Evolutionary conservation across 92 coral and sea anemone species (phyloP).

Genomic region (Epizoanthus rinbou): DNA sequence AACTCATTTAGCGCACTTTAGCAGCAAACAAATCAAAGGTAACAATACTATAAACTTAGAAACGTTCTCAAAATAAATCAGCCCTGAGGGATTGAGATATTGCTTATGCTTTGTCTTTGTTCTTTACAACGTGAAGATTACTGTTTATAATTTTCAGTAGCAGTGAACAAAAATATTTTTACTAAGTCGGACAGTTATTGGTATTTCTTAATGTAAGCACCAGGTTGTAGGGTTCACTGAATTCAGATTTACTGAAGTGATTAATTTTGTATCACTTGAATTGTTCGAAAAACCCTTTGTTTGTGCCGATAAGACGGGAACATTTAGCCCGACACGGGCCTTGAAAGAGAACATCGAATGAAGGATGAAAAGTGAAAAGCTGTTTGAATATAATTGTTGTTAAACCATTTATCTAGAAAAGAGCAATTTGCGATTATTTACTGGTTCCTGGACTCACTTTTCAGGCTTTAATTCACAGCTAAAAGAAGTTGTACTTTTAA

Average conservation of each 20-base stretch:
- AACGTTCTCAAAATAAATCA: not conserved
- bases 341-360: not conserved
- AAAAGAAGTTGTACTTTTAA: not conserved
- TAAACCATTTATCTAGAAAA: not conserved
- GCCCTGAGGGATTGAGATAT: not conserved
- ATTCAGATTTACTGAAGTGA: constrained; percentile 26
- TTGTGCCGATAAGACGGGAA: not conserved
- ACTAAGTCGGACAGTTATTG: constrained; percentile 31
- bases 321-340: not conserved
- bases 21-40: not conserved
- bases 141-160: constrained; percentile 23
- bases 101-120: constrained; percentile 3
- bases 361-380: not conserved
- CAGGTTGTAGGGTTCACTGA: constrained; percentile 21
- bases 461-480: not conserved
- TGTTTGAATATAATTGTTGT: no score
- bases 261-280: constrained; percentile 38
- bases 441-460: not conserved
- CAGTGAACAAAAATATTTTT: constrained; percentile 37
- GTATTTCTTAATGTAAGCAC: constrained; percentile 31
- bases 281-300: constrained; percentile 13
- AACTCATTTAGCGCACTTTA: not conserved
- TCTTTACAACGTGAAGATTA: constrained; percentile 6
- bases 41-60: not conserved
- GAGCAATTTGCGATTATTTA: constrained; percentile 1